A percentile compares a stretch with the other conserved stretches of the same genome.
phyloP scores from a whole-genome alignment of 2,888 invertebrate genomes.

The Tineola bisselliella region DNA sequence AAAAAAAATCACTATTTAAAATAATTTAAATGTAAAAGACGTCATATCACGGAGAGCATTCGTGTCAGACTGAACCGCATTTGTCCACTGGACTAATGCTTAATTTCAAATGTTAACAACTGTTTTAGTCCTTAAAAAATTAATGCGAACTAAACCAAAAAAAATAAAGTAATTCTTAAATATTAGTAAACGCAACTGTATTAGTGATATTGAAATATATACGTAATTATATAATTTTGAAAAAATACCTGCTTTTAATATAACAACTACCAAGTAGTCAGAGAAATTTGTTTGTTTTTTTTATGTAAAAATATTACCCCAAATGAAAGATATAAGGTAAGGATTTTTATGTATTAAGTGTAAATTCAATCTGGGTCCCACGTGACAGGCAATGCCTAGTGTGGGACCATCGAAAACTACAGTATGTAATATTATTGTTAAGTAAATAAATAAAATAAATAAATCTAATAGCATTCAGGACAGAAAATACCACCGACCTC shows the following conservation, averaged over 20 bases:
- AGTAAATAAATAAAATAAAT: no score
- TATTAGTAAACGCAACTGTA: constrained; percentile 25
- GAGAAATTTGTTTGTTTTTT: constrained; percentile 14
- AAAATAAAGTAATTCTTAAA: not conserved
- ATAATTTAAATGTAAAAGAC: no score
- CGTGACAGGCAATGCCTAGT: no score
- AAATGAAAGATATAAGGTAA: constrained; percentile 16
- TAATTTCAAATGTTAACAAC: no score
- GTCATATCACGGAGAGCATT: no score
- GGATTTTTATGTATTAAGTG: constrained; percentile 7
- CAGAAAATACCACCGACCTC: no score
- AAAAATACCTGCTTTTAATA: constrained; percentile 63
- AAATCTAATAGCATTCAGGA: not conserved
- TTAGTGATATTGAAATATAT: constrained; percentile 63
- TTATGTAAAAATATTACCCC: not conserved
- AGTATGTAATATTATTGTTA: no score
- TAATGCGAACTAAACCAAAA: not conserved
- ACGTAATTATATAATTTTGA: constrained; percentile 68
- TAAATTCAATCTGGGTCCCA: not conserved
- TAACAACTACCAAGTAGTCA: constrained; percentile 66
- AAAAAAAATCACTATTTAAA: no score
- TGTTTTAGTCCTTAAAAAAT: not conserved
- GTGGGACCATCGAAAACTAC: no score
- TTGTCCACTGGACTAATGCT: no score
- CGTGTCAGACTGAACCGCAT: no score